Base-by-base conservation (phyloP, 2,888 invertebrate species). In the Cosmopolites sordidus region DNA sequence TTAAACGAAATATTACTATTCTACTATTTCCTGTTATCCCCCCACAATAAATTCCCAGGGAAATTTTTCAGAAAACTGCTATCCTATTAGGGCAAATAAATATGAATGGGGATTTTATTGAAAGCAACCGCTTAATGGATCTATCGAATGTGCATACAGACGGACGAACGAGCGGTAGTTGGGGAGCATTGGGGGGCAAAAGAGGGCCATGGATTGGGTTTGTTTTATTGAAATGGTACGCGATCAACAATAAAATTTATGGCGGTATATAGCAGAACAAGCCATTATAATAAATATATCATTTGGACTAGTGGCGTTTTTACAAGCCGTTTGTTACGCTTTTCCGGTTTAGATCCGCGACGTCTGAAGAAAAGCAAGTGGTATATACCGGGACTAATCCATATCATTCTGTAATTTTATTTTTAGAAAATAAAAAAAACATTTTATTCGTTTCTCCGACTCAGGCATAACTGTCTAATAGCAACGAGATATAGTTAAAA, bases 211-310 rank as follows among this genome's bases (percentile, higher is more conserved):
- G 54, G 49, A 49, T 50, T 44, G 47, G 16, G 51, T 44, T 51
- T 48, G 50, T 54, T 58, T 52, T 54, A 54, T 54, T 48, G 53
- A 51, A 55, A 55, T 51, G 46, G 43, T 46, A 45, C 42, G 43
- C 53, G 63, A 63, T 63, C 62, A 63, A 53, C 62, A 61, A 65
- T 61, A 62, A 66, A 67, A 69, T 70, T 69, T 69, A 70, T 69
- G 47, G 65, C 57, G 53, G 62, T 58, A 61, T 59, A 42, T 48
- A 30, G 50, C 16, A 45, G 43, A 27, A 61, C 51, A 59, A 59
- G 61, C 66, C 62, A 68, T 68, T 68, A 70, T 66, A 69, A 69
- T 70, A 70, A 69, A 71, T 71, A 69, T 68, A 70, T 71, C 70
- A 69, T 66, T 71, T 66, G 68, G 60, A 68, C 65, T 63, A 50